Conservation (phyloP, 2,113 vertebrate species). For the Sinocyclocheilus maitianheensis region DNA sequence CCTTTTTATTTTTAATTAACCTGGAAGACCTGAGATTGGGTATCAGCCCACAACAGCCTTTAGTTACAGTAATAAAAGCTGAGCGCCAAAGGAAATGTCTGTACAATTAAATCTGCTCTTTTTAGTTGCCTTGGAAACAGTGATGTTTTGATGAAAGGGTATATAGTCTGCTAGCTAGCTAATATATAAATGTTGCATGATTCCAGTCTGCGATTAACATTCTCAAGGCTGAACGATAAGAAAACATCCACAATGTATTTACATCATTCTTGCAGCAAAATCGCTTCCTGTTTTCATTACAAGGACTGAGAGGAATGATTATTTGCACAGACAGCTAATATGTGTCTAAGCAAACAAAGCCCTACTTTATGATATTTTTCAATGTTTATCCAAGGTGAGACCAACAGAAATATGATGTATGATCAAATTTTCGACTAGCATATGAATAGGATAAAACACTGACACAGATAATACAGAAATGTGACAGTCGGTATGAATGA, state of each 20-base stretch:
- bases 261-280: not conserved
- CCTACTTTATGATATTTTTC: not conserved
- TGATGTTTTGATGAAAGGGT: not conserved
- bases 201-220: conserved; percentile 9
- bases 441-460: not conserved
- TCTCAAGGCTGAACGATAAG: not conserved
- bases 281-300: not conserved
- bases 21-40: not conserved
- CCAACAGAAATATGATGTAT: not conserved
- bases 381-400: conserved; percentile 1
- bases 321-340: conserved; percentile 24
- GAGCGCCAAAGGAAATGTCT: not conserved
- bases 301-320: not conserved
- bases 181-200: conserved; percentile 35
- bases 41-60: not conserved
- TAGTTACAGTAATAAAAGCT: not conserved
- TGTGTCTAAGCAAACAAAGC: not conserved
- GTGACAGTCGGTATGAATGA: conserved; percentile 6
- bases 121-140: conserved; percentile 40
- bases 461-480: not conserved
- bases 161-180: conserved; percentile 4
- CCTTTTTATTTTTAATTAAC: conserved; percentile 23
- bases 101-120: conserved; percentile 32
- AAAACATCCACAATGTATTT: not conserved
- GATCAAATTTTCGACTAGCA: not conserved